Evolutionary conservation across 2,797 vertebrate genomes (phyloP).

Genomic region (Falco cherrug): DNA sequence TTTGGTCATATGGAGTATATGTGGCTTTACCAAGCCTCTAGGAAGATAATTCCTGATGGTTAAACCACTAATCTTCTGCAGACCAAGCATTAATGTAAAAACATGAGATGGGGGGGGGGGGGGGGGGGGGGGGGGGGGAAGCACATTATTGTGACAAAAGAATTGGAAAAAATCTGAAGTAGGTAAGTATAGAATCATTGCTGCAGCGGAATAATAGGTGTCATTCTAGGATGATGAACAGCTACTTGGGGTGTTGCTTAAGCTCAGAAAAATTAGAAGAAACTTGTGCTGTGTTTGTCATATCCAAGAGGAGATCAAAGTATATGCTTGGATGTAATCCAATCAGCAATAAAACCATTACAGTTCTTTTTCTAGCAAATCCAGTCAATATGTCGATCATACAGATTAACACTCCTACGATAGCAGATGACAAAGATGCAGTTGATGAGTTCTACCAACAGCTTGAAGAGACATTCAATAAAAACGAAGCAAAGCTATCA

Average conservation of each 20-base stretch:
- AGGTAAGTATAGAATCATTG: not conserved
- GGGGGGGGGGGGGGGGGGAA: no score
- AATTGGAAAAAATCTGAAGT: not conserved
- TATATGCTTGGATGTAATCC: constrained; percentile 25
- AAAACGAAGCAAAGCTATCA: constrained; percentile 25
- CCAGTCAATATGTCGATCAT: constrained; percentile 52
- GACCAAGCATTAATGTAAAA: not conserved
- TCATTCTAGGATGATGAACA: constrained; percentile 5
- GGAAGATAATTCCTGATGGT: not conserved
- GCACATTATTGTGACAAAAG: not conserved
- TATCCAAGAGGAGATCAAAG: constrained; percentile 22
- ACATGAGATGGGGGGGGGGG: no score
- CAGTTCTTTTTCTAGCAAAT: constrained; percentile 39
- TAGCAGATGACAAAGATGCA: constrained; percentile 56
- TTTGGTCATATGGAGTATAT: not conserved
- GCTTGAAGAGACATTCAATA: constrained; percentile 25
- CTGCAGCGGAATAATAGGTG: constrained; percentile 26
- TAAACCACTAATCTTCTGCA: not conserved
- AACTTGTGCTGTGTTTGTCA: constrained; percentile 15
- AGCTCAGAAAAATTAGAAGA: constrained; percentile 14
- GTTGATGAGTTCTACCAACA: constrained; percentile 33
- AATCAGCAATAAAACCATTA: constrained; percentile 55
- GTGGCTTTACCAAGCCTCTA: not conserved
- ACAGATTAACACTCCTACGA: constrained; percentile 43
- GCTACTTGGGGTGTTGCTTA: not conserved